A percentile compares a stretch with the other conserved stretches of the same genome.
These are phyloP conservation scores for Hydropotes inermis DNA, from an alignment of 2,113 vertebrate genomes.

Conservation along the genomic window DNA sequence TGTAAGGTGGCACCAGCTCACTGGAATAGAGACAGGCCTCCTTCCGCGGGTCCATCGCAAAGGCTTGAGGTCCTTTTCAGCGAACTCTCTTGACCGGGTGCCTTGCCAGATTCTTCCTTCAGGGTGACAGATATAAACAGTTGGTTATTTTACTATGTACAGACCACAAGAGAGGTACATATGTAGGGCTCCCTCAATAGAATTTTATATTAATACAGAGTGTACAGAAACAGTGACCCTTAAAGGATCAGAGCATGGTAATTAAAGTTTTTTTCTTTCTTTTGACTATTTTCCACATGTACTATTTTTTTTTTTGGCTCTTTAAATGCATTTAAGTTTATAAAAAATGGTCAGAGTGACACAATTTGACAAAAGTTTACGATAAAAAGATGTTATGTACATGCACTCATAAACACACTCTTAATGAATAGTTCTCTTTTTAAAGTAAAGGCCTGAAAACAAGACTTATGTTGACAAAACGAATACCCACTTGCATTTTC, in stretches of 20 bases:
- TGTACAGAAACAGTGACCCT: neutral
- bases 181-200: neutral
- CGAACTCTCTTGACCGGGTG: neutral
- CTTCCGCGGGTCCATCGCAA: neutral
- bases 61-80: neutral
- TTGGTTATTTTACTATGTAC: neutral
- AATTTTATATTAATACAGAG: neutral
- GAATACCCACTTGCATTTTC: neutral
- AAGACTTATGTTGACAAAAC: conserved; percentile 3
- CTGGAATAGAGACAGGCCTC: neutral
- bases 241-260: neutral
- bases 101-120: neutral
- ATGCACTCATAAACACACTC: neutral
- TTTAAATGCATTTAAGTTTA: neutral
- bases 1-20: neutral
- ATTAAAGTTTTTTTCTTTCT: neutral
- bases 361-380: conserved; percentile 9
- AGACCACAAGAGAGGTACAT: neutral
- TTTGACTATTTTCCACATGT: neutral
- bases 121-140: neutral
- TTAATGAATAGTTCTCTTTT: neutral
- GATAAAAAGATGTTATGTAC: neutral
- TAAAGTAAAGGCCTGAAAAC: neutral
- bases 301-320: no score
- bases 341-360: neutral